Base-by-base conservation (phyloP, 1,140 invertebrate species). In the Lepidurus arcticus region DNA sequence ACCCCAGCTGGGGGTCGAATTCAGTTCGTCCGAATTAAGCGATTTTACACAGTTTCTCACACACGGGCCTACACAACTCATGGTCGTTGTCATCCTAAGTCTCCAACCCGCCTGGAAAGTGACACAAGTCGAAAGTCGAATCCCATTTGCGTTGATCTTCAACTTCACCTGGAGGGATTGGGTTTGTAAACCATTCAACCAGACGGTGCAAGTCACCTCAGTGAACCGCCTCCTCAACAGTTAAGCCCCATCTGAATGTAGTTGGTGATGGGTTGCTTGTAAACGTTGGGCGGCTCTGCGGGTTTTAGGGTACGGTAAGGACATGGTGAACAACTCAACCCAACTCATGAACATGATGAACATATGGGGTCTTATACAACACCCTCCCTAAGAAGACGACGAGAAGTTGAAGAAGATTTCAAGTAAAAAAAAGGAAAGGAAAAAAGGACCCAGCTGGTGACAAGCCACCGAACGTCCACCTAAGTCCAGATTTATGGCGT, bases 401-500 rank as follows among this genome's bases (percentile, higher is more conserved):
- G 21, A 65, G 53, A n/a, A 9, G 21, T 9, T 5, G 13, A 65
- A 65, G 21, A 65, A 21, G 13, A 65, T 13, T 13, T 21, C 13
- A 21, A 65, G n/a, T 21, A 21, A 65, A 65, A 65, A 34, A 34
- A 34, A 34, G 3, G 34, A 3, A 34, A 16, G 53, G 53, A 21
- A 47, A 47, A 16, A 21, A 65, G 9, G 53, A 65, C 53, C 53
- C 53, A 65, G 53, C 53, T 65, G 53, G 53, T 65, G 53, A 65
- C 53, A 65, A 65, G 53, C 53, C 53, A 65, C 53, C 45, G 16
- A 65, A 65, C 53, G 53, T 65, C 53, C 53, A 65, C 53, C 53
- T 21, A 65, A 21, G 53, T 65, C 13, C 53, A 65, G 53, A 65
- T 65, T 65, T 65, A 65, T 65, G 53, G 53, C 53, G 53, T 65